A percentile compares a stretch with the other conserved stretches of the same genome.
These are phyloP conservation scores for Drosophila tropicalis DNA, from an alignment of 1,140 invertebrate species.

Conservation along the genomic window DNA sequence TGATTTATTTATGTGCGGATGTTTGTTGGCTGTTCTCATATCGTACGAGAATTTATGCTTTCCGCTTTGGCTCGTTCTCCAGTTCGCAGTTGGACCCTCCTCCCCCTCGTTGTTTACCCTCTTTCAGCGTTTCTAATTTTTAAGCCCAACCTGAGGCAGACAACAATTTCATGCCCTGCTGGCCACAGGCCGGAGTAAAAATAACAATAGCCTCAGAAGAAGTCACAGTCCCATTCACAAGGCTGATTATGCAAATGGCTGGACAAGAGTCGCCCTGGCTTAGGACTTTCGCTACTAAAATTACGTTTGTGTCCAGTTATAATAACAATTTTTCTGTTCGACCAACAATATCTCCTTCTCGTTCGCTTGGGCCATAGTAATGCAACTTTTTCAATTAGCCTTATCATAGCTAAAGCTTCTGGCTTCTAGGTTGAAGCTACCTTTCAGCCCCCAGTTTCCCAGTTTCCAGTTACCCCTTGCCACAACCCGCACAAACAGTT, in stretches of 20 bases:
- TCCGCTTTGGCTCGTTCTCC: constrained; percentile 61
- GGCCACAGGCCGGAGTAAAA: constrained; percentile 40
- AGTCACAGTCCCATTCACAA: constrained; percentile 59
- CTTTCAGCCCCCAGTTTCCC: neutral
- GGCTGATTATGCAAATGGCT: constrained; percentile 77
- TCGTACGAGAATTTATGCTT: constrained; percentile 77
- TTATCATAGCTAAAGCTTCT: constrained; percentile 44
- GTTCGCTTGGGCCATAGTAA: constrained; percentile 43
- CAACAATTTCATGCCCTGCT: constrained; percentile 76
- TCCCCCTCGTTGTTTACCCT: neutral
- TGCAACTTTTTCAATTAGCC: constrained; percentile 78
- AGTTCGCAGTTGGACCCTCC: neutral
- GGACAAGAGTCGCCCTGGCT: constrained; percentile 22
- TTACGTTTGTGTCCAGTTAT: constrained; percentile 38
- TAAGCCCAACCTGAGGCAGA: constrained; percentile 61
- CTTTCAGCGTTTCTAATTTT: constrained; percentile 46
- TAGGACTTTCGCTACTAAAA: constrained; percentile 54
- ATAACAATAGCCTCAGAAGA: constrained; percentile 33
- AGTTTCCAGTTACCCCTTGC: neutral
- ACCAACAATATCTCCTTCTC: constrained; percentile 34
- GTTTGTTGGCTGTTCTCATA: constrained; percentile 77
- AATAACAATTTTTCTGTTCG: constrained; percentile 50
- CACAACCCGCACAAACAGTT: neutral
- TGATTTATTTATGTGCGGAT: constrained; percentile 80
- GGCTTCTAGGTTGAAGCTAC: constrained; percentile 9